Conservation (phyloP, 2,113 vertebrate genomes). For the Sylvicapra grimmia region DNA sequence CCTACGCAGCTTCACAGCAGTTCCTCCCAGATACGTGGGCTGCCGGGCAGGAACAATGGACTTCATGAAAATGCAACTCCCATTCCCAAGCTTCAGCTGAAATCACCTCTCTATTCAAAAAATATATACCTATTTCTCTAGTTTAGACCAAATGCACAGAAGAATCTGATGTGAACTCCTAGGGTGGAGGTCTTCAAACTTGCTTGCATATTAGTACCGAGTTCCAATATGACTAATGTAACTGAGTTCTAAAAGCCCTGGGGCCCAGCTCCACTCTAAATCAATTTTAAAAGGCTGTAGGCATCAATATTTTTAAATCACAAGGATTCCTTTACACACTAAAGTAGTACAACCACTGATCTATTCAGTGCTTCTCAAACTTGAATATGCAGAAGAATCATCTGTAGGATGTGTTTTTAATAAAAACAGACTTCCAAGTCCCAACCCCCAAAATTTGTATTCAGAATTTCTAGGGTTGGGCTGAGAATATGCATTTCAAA, state of each 20-base stretch:
- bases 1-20: background rate
- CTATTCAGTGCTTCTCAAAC: background rate
- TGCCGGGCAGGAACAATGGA: fast-evolving
- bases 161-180: background rate
- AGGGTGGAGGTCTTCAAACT: background rate
- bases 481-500: background rate
- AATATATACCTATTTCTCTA: background rate
- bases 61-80: background rate
- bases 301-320: background rate
- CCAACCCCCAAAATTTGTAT: background rate
- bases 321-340: background rate
- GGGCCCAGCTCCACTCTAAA: background rate
- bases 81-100: background rate
- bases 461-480: background rate
- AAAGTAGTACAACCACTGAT: background rate
- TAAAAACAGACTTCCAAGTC: background rate
- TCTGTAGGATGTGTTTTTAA: background rate
- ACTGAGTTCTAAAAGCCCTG: background rate
- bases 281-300: background rate
- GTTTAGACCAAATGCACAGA: background rate
- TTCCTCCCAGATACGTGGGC: background rate
- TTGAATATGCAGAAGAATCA: background rate
- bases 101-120: background rate
- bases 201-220: background rate
- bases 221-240: background rate